Conservation (phyloP, 1,140 invertebrate genomes). For the Caerostris extrusa region DNA sequence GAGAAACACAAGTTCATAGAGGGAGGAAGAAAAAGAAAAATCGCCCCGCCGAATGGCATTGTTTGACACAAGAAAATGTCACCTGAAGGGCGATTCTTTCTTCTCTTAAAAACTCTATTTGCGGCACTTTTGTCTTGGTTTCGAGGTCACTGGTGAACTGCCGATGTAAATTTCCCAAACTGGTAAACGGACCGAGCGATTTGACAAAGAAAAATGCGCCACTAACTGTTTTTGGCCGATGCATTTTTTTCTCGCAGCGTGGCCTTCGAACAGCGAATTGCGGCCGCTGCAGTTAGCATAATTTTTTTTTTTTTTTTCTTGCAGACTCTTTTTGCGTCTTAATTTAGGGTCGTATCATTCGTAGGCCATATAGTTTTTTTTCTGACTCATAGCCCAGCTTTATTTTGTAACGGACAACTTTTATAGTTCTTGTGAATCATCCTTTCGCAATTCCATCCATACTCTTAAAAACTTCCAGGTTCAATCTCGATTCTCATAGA, state of each 20-base stretch:
- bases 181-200: not conserved
- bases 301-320: not conserved
- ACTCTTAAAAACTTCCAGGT: too few relatives aligned
- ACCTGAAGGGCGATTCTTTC: not conserved
- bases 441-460: too few relatives aligned
- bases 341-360: not conserved
- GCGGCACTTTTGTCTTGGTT: not conserved
- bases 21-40: not conserved
- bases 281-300: not conserved
- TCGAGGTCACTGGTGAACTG: constrained; percentile 13
- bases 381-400: not conserved
- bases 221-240: constrained; percentile 24
- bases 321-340: not conserved
- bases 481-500: too few relatives aligned
- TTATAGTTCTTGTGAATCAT: not conserved
- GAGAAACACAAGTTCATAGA: not conserved
- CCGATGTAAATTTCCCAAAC: constrained; percentile 19
- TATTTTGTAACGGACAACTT: not conserved
- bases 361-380: not conserved
- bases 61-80: constrained; percentile 1
- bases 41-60: not conserved
- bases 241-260: not conserved
- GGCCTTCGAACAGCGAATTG: not conserved
- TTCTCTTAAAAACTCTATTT: not conserved
- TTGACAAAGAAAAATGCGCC: not conserved